These are phyloP conservation scores for Malurus leucopterus DNA, from an alignment of 2,797 vertebrate genomes.

Conservation along the genomic window DNA sequence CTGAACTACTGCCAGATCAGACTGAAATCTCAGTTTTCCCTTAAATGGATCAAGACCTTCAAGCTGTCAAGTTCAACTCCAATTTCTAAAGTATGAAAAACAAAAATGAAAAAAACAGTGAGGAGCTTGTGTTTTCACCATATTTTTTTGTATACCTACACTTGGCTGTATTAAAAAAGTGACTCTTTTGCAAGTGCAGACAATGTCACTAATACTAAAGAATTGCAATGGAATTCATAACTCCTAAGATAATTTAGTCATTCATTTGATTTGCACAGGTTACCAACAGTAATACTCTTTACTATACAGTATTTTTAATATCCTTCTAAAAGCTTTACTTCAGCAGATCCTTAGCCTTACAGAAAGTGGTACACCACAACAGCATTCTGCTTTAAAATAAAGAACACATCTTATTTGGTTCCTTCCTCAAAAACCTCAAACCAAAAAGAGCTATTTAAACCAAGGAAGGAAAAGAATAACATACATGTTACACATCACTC, in stretches of 20 bases:
- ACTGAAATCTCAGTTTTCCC: background rate
- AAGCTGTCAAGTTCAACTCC: background rate
- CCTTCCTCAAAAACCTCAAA: slow-evolving; percentile 67
- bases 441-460: slow-evolving; percentile 65
- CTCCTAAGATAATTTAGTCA: background rate
- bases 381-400: slow-evolving; percentile 66
- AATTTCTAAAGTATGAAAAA: background rate
- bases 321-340: slow-evolving; percentile 31
- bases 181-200: background rate
- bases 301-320: background rate
- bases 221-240: background rate
- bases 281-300: slow-evolving; percentile 5
- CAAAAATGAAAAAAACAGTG: background rate
- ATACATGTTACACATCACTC: slow-evolving; percentile 52
- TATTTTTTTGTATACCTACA: background rate
- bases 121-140: background rate
- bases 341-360: slow-evolving; percentile 41
- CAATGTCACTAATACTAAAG: background rate
- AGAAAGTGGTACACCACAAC: slow-evolving; percentile 61
- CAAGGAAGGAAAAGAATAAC: slow-evolving; percentile 63
- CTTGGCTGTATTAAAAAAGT: background rate
- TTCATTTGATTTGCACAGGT: background rate
- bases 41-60: background rate
- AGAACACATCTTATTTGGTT: slow-evolving; percentile 58
- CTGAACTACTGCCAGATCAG: background rate